Percentiles rank a stretch among this genome's conserved stretches.
Evolutionary conservation across 2,797 vertebrate species (phyloP).

Genomic region (Spea hammondii): DNA sequence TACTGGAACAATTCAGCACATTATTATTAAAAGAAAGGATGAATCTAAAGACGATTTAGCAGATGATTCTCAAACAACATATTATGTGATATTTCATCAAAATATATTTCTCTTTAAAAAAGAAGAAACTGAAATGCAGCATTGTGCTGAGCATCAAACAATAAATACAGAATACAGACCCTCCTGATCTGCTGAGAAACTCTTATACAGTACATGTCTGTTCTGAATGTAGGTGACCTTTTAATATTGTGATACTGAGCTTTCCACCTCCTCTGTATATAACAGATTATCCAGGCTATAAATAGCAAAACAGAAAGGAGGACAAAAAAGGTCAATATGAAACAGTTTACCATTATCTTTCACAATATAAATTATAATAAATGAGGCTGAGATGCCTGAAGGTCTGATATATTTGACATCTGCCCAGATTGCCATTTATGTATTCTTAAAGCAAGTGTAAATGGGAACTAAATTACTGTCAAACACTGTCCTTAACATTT

Average conservation of each 20-base stretch:
- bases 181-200: neutral
- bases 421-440: neutral
- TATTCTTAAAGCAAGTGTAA: neutral
- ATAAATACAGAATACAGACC: too few relatives aligned
- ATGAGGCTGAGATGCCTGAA: slow-evolving; percentile 4
- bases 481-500: neutral
- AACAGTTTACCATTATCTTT: slow-evolving; percentile 16
- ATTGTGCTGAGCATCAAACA: too few relatives aligned
- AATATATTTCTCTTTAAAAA: too few relatives aligned
- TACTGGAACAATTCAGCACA: too few relatives aligned
- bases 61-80: too few relatives aligned
- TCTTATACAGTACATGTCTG: slow-evolving; percentile 3
- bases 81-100: too few relatives aligned
- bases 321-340: slow-evolving; percentile 27
- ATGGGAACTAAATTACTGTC: slow-evolving; percentile 9
- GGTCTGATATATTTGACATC: slow-evolving; percentile 10
- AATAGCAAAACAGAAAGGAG: neutral
- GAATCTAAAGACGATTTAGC: too few relatives aligned
- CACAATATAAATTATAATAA: slow-evolving; percentile 20
- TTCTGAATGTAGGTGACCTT: slow-evolving; percentile 15
- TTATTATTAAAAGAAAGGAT: too few relatives aligned
- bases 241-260: slow-evolving; percentile 18
- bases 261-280: neutral
- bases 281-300: slow-evolving; percentile 1
- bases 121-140: too few relatives aligned